Conservation (phyloP, 2,797 vertebrate genomes). For the Coranthus polyacanthus region DNA sequence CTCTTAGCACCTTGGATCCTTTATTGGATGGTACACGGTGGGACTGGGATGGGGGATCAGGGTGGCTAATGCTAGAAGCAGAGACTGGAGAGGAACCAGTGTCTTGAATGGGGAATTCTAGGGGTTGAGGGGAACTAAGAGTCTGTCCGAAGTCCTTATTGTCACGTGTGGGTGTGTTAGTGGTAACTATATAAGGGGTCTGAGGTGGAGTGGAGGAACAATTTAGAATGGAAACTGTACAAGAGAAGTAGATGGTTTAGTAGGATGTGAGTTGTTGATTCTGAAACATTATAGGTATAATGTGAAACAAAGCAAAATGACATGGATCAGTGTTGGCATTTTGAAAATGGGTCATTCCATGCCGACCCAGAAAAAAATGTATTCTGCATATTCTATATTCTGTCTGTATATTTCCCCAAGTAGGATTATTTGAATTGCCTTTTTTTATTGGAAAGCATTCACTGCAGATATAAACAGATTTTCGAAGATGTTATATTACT, state of each 20-base stretch:
- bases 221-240: neutral
- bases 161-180: neutral
- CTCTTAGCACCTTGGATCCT: conserved; percentile 14
- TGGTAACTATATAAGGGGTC: neutral
- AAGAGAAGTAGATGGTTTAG: neutral
- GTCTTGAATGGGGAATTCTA: conserved; percentile 15
- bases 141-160: conserved; percentile 10
- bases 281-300: neutral
- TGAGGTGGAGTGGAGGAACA: conserved; percentile 1
- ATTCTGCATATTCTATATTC: too few species aligned
- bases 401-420: too few species aligned
- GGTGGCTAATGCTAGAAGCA: conserved; percentile 37
- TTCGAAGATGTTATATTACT: too few species aligned
- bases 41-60: conserved; percentile 27
- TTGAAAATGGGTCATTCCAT: too few species aligned
- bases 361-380: too few species aligned
- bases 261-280: conserved; percentile 10
- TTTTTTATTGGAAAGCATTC: too few species aligned
- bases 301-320: neutral
- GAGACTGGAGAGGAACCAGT: conserved; percentile 9
- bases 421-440: too few species aligned
- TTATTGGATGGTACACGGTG: conserved; percentile 18
- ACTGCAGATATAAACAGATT: too few species aligned
- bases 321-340: neutral
- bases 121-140: conserved; percentile 17